Percentiles rank a stretch among this genome's conserved stretches.
phyloP scores from a whole-genome alignment of 2,888 invertebrate species.

The Embidobia sp. region DNA sequence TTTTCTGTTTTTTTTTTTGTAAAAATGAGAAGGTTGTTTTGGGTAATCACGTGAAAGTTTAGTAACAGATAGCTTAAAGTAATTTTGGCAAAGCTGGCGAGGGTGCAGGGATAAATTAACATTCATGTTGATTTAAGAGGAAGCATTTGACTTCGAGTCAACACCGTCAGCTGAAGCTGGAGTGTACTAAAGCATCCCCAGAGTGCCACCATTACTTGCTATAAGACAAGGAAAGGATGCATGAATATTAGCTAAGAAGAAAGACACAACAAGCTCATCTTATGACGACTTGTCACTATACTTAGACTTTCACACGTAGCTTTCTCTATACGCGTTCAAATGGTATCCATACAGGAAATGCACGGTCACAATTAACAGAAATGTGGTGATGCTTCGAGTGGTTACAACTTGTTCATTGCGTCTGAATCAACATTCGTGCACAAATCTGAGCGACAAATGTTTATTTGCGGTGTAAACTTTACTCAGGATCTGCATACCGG shows the following conservation, averaged over 20 bases:
- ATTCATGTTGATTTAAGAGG: constrained; percentile 65
- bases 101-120: constrained; percentile 48
- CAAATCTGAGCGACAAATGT: constrained; percentile 57
- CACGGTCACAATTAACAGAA: constrained; percentile 72
- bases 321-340: constrained; percentile 30
- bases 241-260: constrained; percentile 34
- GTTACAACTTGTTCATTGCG: constrained; percentile 74
- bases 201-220: constrained; percentile 53
- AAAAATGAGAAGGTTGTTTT: background rate
- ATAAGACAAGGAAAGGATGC: constrained; percentile 18
- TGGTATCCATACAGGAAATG: constrained; percentile 50
- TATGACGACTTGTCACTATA: constrained; percentile 12
- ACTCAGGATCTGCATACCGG: constrained; percentile 10
- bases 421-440: constrained; percentile 69
- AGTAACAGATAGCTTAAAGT: constrained; percentile 41
- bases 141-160: constrained; percentile 69
- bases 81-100: constrained; percentile 33
- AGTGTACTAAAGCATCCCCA: constrained; percentile 67
- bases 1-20: no score
- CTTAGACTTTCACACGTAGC: constrained; percentile 43
- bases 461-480: constrained; percentile 41
- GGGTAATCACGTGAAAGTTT: constrained; percentile 13
- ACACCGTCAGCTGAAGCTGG: constrained; percentile 66
- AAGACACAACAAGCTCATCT: constrained; percentile 40
- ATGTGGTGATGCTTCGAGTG: constrained; percentile 63